These are phyloP conservation scores for Channa maculata DNA, from an alignment of 2,113 vertebrate species.

Conservation along the genomic window DNA sequence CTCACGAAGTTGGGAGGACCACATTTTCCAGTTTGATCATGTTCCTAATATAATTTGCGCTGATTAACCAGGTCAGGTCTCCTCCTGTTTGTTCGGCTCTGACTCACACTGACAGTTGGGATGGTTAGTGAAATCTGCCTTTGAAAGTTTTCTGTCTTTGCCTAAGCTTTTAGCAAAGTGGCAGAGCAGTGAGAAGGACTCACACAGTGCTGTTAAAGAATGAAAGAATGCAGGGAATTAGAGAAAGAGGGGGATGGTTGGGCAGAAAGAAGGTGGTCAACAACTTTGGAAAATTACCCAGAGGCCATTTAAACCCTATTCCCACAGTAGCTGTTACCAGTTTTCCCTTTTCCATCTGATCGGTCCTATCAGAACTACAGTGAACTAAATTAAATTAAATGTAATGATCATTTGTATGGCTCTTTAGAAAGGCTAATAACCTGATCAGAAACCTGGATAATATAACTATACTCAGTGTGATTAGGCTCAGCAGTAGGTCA, in stretches of 20 bases:
- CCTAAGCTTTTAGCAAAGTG: slow-evolving; percentile 39
- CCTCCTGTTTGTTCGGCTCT: slow-evolving; percentile 14
- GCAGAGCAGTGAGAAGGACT: slow-evolving; percentile 55
- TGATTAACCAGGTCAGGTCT: slow-evolving; percentile 9
- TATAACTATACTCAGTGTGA: background rate
- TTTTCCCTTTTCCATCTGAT: background rate
- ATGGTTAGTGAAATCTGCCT: slow-evolving; percentile 20
- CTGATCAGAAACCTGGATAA: background rate
- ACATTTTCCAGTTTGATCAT: slow-evolving; percentile 27
- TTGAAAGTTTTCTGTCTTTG: slow-evolving; percentile 12
- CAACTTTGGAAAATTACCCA: slow-evolving; percentile 60
- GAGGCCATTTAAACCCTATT: slow-evolving; percentile 69
- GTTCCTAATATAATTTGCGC: slow-evolving; percentile 22
- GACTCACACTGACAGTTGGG: slow-evolving; percentile 10
- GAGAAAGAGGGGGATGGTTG: slow-evolving; percentile 42
- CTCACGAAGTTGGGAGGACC: background rate
- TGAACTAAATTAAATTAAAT: background rate
- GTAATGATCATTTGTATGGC: background rate
- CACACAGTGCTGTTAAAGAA: slow-evolving; percentile 69
- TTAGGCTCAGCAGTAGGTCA: background rate
- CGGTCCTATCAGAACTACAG: background rate
- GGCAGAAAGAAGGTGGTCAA: slow-evolving; percentile 48
- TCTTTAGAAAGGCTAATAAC: background rate
- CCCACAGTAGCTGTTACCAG: slow-evolving; percentile 42
- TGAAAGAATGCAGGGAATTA: slow-evolving; percentile 80